phyloP scores from a whole-genome alignment of 2,113 vertebrate genomes.

The Boleophthalmus pectinirostris region DNA sequence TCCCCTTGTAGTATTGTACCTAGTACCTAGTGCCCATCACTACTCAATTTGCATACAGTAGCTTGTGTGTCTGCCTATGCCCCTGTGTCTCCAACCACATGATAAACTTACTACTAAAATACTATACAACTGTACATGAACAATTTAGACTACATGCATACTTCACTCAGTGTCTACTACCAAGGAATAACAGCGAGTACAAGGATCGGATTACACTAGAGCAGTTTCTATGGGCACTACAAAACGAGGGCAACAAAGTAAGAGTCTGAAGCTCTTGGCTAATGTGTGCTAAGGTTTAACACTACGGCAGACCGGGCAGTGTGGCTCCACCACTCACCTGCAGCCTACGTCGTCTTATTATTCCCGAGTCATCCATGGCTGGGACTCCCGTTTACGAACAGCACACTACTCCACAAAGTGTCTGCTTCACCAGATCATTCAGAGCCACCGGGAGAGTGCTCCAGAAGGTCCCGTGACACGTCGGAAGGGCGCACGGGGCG shows the following conservation, averaged over 20 bases:
- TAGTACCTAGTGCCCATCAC: neutral
- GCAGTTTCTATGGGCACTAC: neutral
- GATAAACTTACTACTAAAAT: neutral
- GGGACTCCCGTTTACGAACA: slow-evolving; percentile 28
- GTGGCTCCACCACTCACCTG: slow-evolving; percentile 71
- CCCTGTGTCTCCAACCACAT: neutral
- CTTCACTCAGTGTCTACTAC: neutral
- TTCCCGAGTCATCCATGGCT: slow-evolving; percentile 80
- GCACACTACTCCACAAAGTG: slow-evolving; percentile 8
- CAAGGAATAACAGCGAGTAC: neutral
- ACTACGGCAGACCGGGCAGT: neutral
- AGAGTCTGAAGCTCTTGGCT: neutral
- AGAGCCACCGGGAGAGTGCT: slow-evolving; percentile 9
- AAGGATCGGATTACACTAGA: neutral
- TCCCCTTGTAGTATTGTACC: neutral
- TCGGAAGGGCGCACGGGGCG: slow-evolving; percentile 21
- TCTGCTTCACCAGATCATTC: neutral
- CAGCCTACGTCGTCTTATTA: slow-evolving; percentile 79
- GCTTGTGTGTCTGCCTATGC: neutral
- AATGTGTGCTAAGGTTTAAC: neutral
- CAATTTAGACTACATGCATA: too few relatives aligned
- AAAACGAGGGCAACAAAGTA: neutral
- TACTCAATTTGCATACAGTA: neutral
- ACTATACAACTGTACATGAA: neutral
- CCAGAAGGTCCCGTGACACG: slow-evolving; percentile 44